These are phyloP conservation scores for Fragum whitleyi DNA, from an alignment of 2,888 invertebrate species.

Conservation along the genomic window DNA sequence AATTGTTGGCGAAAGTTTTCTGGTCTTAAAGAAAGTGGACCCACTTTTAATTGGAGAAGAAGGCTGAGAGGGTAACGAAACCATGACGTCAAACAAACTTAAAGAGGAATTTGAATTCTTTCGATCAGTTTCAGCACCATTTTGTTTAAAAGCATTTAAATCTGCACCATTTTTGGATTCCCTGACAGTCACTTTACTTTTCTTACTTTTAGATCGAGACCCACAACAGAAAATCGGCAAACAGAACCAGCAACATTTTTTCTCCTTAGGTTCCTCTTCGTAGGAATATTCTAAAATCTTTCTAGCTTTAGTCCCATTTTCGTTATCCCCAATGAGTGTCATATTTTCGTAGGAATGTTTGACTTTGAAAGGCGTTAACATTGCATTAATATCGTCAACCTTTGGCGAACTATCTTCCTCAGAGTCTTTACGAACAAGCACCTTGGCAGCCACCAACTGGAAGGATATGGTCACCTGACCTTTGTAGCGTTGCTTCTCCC, in stretches of 20 bases:
- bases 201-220: conserved; percentile 34
- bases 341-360: conserved; percentile 79
- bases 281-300: conserved; percentile 73
- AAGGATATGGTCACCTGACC: conserved; percentile 80
- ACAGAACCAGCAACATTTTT: conserved; percentile 57
- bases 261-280: conserved; percentile 67
- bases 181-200: conserved; percentile 29
- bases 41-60: conserved; percentile 65
- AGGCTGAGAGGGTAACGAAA: conserved; percentile 62
- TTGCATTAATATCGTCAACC: conserved; percentile 67
- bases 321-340: conserved; percentile 70
- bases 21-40: conserved; percentile 63
- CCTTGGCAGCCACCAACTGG: conserved; percentile 77
- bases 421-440: conserved; percentile 73
- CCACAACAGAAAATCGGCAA: conserved; percentile 52
- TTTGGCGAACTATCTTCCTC: conserved; percentile 67
- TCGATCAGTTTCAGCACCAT: conserved; percentile 57
- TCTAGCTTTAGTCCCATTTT: conserved; percentile 59
- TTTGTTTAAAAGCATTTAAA: conserved; percentile 38
- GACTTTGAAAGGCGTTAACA: conserved; percentile 70
- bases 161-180: conserved; percentile 45
- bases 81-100: conserved; percentile 62
- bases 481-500: conserved; percentile 80
- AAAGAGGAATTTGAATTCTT: conserved; percentile 44
- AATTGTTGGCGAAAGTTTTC: conserved; percentile 47